Percentiles rank a stretch among this genome's conserved stretches.
Conservation (phyloP, 2,888 invertebrate genomes). For the Biston betularia region DNA sequence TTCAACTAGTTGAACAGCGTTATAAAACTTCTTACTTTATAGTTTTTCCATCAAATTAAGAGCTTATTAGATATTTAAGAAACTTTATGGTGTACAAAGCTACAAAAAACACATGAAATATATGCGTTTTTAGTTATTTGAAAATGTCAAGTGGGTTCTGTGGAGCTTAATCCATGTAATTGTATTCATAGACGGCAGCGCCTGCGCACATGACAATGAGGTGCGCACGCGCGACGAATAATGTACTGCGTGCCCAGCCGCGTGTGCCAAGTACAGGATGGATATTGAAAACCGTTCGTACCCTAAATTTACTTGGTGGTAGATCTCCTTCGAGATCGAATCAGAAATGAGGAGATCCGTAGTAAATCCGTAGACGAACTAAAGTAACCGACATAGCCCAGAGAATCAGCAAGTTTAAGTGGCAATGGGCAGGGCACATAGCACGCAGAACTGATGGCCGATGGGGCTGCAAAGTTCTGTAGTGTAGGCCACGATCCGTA, state of each 20-base stretch:
- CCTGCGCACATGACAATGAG: conserved; percentile 67
- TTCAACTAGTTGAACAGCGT: background rate
- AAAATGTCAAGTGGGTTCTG: conserved; percentile 38
- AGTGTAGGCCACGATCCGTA: too few relatives aligned
- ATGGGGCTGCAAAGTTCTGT: too few relatives aligned
- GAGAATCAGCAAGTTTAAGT: too few relatives aligned
- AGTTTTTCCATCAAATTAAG: background rate
- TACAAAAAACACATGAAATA: conserved; percentile 8
- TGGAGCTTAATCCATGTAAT: conserved; percentile 63
- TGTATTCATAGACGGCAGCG: conserved; percentile 66
- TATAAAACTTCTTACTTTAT: conserved; percentile 12
- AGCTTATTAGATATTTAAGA: conserved; percentile 11
- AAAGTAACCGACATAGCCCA: too few relatives aligned
- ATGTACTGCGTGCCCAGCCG: conserved; percentile 51
- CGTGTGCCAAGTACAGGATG: conserved; percentile 22
- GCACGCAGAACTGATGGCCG: too few relatives aligned
- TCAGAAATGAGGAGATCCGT: too few relatives aligned
- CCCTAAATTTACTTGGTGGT: background rate
- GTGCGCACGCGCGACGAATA: conserved; percentile 78
- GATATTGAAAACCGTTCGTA: background rate
- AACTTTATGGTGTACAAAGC: conserved; percentile 6
- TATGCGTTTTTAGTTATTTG: conserved; percentile 12
- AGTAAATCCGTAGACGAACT: too few relatives aligned
- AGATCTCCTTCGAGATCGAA: too few relatives aligned
- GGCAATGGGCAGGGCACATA: too few relatives aligned